These are phyloP conservation scores for Anniella stebbinsi DNA, from an alignment of 2,797 vertebrate species.

Conservation along the genomic window DNA sequence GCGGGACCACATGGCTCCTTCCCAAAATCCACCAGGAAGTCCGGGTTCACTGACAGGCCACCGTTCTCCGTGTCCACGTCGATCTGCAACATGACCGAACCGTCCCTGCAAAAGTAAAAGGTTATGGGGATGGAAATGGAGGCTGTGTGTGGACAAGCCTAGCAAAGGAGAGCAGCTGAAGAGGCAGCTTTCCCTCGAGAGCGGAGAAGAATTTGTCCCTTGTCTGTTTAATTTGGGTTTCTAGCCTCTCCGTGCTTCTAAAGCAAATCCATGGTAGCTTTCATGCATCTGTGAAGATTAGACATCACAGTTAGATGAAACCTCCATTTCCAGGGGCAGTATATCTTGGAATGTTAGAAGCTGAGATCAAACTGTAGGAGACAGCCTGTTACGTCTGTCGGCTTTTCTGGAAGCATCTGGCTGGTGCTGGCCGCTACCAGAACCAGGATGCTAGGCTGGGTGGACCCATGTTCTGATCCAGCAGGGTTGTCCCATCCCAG, in stretches of 20 bases:
- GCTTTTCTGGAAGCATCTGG: too few relatives aligned
- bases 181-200: too few relatives aligned
- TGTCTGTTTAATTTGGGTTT: too few relatives aligned
- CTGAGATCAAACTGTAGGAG: background rate
- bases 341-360: background rate
- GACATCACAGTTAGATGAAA: background rate
- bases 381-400: too few relatives aligned
- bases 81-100: slow-evolving; percentile 92
- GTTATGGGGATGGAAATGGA: background rate
- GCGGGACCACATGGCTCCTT: slow-evolving; percentile 88
- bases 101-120: slow-evolving; percentile 80
- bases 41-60: slow-evolving; percentile 84
- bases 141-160: background rate
- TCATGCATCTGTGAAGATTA: background rate
- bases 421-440: too few relatives aligned
- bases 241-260: too few relatives aligned
- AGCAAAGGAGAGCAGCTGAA: too few relatives aligned
- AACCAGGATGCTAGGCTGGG: too few relatives aligned
- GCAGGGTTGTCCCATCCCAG: too few relatives aligned
- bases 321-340: background rate
- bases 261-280: background rate
- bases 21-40: slow-evolving; percentile 95
- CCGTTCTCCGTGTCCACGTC: slow-evolving; percentile 87
- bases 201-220: too few relatives aligned
- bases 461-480: too few relatives aligned